A percentile compares a stretch with the other conserved stretches of the same genome.
Conservation (phyloP, 2,113 vertebrate genomes). For the Struthio camelus region DNA sequence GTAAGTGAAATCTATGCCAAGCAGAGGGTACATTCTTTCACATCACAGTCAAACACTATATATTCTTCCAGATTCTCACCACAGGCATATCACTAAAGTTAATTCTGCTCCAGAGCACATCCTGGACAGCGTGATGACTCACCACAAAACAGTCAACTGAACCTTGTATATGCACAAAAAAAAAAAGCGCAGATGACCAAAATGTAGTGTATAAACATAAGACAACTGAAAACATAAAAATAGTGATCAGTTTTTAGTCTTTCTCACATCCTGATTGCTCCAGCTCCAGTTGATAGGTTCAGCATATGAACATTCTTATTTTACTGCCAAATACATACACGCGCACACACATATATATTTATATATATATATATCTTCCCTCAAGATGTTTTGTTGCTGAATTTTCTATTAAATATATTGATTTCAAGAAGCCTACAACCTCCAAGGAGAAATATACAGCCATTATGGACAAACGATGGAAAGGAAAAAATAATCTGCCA, state of each 20-base stretch:
- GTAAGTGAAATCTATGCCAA: background rate
- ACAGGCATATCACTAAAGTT: background rate
- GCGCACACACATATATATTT: background rate
- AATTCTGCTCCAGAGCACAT: background rate
- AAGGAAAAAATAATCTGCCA: background rate
- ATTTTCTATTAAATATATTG: background rate
- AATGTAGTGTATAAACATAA: background rate
- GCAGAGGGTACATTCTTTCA: background rate
- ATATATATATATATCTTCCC: background rate
- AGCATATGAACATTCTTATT: background rate
- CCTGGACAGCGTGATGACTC: background rate
- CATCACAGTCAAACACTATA: background rate
- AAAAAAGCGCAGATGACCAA: background rate
- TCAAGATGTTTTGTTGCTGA: background rate
- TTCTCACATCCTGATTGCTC: background rate
- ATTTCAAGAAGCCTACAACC: background rate
- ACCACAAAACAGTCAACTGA: background rate
- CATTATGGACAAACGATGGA: background rate
- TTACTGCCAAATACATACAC: background rate
- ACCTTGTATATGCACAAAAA: background rate
- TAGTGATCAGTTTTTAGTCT: rapidly evolving
- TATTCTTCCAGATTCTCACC: slow-evolving; percentile 37
- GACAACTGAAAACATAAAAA: background rate
- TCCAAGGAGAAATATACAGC: background rate
- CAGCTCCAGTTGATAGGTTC: background rate